Evolutionary conservation across 2,888 invertebrate species (phyloP).

Genomic region (Cataglyphis livida): DNA sequence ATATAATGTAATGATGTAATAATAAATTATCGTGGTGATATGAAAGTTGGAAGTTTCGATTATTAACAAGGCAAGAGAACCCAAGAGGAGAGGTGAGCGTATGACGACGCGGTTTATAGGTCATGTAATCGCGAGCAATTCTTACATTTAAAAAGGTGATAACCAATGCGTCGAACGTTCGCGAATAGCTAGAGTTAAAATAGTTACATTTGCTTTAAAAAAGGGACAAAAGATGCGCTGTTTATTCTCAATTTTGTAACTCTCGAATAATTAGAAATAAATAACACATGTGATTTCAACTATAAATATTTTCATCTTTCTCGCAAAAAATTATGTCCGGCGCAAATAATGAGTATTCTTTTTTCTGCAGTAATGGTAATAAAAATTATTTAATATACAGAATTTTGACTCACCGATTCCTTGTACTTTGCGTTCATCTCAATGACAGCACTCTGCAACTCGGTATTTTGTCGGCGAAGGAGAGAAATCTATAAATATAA

Average conservation of each 20-base stretch:
- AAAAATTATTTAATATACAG: background rate
- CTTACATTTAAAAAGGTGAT: conserved; percentile 58
- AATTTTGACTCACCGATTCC: conserved; percentile 79
- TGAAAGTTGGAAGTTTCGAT: conserved; percentile 28
- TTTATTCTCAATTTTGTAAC: background rate
- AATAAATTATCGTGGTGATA: conserved; percentile 60
- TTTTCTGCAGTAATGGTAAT: background rate
- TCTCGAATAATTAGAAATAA: background rate
- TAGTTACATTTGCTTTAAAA: background rate
- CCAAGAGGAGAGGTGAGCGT: background rate
- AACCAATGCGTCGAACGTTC: conserved; percentile 38
- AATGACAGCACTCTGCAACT: conserved; percentile 81
- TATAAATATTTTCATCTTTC: background rate
- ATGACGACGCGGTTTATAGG: conserved; percentile 59
- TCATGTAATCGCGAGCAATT: conserved; percentile 65
- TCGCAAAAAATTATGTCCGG: background rate
- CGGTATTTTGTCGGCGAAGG: conserved; percentile 82
- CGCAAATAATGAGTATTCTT: background rate
- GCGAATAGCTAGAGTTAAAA: conserved; percentile 18
- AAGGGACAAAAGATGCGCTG: conserved; percentile 25
- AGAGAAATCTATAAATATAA: conserved; percentile 79
- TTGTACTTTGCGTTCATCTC: conserved; percentile 80
- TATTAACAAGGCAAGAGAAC: conserved; percentile 44
- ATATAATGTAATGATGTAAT: conserved; percentile 67
- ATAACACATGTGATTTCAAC: background rate